Base-by-base conservation (phyloP, 2,888 invertebrate genomes). In the Germaria angustata region DNA sequence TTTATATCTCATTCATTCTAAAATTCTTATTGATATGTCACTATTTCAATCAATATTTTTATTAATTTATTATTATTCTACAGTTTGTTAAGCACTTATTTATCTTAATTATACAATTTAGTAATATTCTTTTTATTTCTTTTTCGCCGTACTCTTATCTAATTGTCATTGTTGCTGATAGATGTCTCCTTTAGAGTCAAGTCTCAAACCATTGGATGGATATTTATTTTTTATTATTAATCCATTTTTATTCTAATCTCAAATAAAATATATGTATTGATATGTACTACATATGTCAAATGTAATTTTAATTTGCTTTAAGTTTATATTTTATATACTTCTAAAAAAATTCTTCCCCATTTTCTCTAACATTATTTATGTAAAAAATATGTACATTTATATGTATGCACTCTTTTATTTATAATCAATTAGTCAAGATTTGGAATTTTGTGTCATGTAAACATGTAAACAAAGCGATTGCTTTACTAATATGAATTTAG, bases 131-230 rank as follows among this genome's bases (percentile, higher is more conserved):
- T 22, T 17, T 32, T 71, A 41, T 63, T 55, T 73, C 3, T 28
- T 28, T 36, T 80, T 80, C 79, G 79, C 79, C 79, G 79, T 41
- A 59, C 13, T 34, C 55, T 79, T 65, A 65, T 51, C 55, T 78
- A 65, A 71, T 79, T 72, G 72, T 68, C 57, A 73, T 66, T 80
- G 51, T 68, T 66, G 51, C 66, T 61, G 72, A 66, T 80, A 80
- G 79, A 73, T 66, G 79, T 73, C 72, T 66, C 72, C 66, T 44
- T 51, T 28, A 51, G 72, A 79, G 65, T 44, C 41, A 66, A 80
- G 79, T 65, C 66, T 57, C 51, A 59, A 79, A 79, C 79, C 79
- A 49, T 34, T 44, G n/a, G 7, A 24, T 61, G 11, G 8, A 28
- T 28, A 51, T 15, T 28, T 24, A 2, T n/a, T 51, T 24, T 4